phyloP scores from a whole-genome alignment of 2,888 invertebrate genomes.

The Chrysolina haemoptera region DNA sequence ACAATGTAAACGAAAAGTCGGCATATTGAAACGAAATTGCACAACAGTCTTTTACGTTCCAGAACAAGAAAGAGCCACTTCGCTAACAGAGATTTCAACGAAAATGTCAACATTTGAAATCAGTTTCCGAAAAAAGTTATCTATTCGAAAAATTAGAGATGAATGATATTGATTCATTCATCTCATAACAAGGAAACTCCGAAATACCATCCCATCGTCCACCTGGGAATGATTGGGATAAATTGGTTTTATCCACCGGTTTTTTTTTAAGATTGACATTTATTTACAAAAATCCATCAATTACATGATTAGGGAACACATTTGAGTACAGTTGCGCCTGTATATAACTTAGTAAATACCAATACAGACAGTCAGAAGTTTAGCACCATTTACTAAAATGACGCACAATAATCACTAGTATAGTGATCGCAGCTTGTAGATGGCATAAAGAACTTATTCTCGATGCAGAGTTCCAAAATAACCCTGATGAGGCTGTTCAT shows the following conservation, averaged over 20 bases:
- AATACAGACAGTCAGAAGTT: conserved; percentile 43
- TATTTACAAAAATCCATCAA: conserved; percentile 51
- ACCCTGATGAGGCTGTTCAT: conserved; percentile 52
- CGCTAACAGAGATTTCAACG: too few relatives aligned
- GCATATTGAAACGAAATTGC: too few relatives aligned
- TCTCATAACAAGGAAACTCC: too few relatives aligned
- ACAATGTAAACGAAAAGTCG: too few relatives aligned
- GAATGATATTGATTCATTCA: too few relatives aligned
- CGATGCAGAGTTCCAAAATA: conserved; percentile 62
- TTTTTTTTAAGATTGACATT: conserved; percentile 22
- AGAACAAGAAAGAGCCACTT: too few relatives aligned
- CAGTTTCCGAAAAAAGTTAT: too few relatives aligned
- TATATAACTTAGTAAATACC: conserved; percentile 32
- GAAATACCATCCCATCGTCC: background rate
- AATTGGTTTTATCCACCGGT: conserved; percentile 43
- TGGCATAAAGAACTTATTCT: conserved; percentile 63
- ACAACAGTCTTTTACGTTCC: too few relatives aligned
- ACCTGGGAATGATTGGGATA: background rate
- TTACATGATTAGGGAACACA: conserved; percentile 52
- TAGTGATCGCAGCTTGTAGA: conserved; percentile 66
- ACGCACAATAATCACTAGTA: conserved; percentile 61
- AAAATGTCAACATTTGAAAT: too few relatives aligned
- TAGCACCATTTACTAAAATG: conserved; percentile 54
- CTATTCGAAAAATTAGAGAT: too few relatives aligned
- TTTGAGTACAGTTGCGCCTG: conserved; percentile 52